A percentile compares a stretch with the other conserved stretches of the same genome.
Evolutionary conservation across 2,113 vertebrate species (phyloP).

Genomic region (Pollachius pollachius): DNA sequence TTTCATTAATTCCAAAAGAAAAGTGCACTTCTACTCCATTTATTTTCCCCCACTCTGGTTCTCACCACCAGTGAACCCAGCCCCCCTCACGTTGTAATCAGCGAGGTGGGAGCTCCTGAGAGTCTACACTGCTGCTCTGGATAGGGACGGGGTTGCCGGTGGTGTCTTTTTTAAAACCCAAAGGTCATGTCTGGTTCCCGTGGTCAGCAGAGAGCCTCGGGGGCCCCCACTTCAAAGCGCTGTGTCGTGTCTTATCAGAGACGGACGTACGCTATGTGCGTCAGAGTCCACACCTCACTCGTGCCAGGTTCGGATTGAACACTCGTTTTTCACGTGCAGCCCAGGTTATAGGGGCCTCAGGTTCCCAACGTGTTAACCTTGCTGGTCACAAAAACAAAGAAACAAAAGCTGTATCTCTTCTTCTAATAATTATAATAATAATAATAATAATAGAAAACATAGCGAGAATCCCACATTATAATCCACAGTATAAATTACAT

Average conservation of each 20-base stretch:
- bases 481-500: constrained; percentile 98
- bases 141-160: constrained; percentile 4
- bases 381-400: constrained; percentile 74
- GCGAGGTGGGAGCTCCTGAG: constrained; percentile 45
- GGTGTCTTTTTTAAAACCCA: constrained; percentile 35
- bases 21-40: constrained; percentile 63
- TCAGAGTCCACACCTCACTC: constrained; percentile 61
- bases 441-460: constrained; percentile 93
- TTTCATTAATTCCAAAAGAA: constrained; percentile 52
- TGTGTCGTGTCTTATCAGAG: constrained; percentile 1
- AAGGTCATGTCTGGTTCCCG: constrained; percentile 66
- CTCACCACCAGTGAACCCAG: constrained; percentile 42
- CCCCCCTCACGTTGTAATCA: constrained; percentile 59
- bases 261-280: constrained; percentile 33
- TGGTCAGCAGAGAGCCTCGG: constrained; percentile 72
- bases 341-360: constrained; percentile 81
- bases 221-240: constrained; percentile 17
- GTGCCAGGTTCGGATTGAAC: constrained; percentile 87
- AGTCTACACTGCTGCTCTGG: too few relatives aligned
- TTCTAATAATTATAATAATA: constrained; percentile 21
- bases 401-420: constrained; percentile 77
- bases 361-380: constrained; percentile 82
- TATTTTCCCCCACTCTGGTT: constrained; percentile 6
- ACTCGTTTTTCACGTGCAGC: constrained; percentile 82
- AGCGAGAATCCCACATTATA: constrained; percentile 95